Percentiles rank a stretch among this genome's conserved stretches.
Conservation (phyloP, 1,140 invertebrate genomes). For the Cyphomyrmex costatus region DNA sequence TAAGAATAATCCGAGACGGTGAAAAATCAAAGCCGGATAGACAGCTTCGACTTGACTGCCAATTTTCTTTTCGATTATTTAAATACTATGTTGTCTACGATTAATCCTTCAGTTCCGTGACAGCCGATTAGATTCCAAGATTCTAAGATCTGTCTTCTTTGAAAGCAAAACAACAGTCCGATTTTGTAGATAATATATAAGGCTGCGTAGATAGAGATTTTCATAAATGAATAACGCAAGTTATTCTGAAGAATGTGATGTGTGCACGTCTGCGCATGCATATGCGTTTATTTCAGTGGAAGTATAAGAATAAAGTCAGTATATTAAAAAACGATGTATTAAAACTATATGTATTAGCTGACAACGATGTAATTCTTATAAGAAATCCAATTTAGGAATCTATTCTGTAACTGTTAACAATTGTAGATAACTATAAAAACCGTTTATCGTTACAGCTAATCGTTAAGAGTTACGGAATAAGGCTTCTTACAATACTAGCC, state of each 20-base stretch:
- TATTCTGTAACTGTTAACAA: no score
- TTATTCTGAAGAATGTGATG: background rate
- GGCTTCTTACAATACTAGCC: no score
- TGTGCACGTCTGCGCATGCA: background rate
- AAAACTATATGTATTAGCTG: no score
- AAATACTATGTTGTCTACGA: slow-evolving; percentile 9
- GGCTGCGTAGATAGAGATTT: background rate
- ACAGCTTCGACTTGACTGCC: background rate
- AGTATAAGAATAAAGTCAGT: background rate
- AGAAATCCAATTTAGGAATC: no score
- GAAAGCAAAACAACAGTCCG: background rate
- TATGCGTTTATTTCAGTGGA: background rate
- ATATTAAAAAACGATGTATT: no score
- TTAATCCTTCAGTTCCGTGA: slow-evolving; percentile 21
- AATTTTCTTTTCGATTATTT: background rate
- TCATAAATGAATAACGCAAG: background rate
- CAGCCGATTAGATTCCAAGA: slow-evolving; percentile 1
- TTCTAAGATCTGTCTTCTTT: background rate
- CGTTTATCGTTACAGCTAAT: no score
- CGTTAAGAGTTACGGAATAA: no score
- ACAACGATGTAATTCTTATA: no score
- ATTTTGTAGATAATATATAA: no score
- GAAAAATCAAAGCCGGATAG: background rate
- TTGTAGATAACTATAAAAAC: no score
- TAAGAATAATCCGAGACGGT: background rate